Evolutionary conservation across 2,888 invertebrate genomes (phyloP), one percentile per base, ranked within the genome.

Genomic region (Cecidostiba fungosa): DNA sequence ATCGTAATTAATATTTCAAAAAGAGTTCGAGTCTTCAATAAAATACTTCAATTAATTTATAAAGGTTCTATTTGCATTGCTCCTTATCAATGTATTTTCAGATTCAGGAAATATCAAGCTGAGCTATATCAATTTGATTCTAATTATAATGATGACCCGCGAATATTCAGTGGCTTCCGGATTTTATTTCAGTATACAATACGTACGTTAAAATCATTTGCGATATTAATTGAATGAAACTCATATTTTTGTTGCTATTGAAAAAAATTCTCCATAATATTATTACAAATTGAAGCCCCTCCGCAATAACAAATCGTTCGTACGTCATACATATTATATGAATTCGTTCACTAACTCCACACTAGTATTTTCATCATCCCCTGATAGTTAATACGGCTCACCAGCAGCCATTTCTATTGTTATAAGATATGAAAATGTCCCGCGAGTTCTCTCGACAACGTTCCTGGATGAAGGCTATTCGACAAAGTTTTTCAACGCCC

Each of bases 401-500:
- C n/a, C 6, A 10, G 10, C 3, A 69, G 82, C 23, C 26, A 77
- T 70, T 26, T 23, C 78, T 36, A 84, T 80, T 85, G 80, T 85
- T 77, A 70, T 70, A 78, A 85, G 62, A 85, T n/a, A n/a, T 36
- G 82, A 85, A 69, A 82, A 85, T 76, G 66, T 78, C 39, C 29
- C 43, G 73, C 54, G 76, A 82, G 73, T 66, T 77, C 43, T 72
- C 36, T 39, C 62, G 70, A 86, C 59, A 77, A 72, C 70, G 76
- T 77, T 81, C 59, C 72, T 4, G 74, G 79, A 82, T 86, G 79
- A 84, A 84, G 70, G 62, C 84, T 79, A 86, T 86, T 86, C 78
- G 85, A 54, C 50, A 82, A 86, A 86, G 86, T 86, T 86, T 86
- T 85, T 85, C 86, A 47, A 77, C 72, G 83, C 26, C 59, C 76